Conservation (phyloP, 1,140 invertebrate species). For the Subanguina moxae region DNA sequence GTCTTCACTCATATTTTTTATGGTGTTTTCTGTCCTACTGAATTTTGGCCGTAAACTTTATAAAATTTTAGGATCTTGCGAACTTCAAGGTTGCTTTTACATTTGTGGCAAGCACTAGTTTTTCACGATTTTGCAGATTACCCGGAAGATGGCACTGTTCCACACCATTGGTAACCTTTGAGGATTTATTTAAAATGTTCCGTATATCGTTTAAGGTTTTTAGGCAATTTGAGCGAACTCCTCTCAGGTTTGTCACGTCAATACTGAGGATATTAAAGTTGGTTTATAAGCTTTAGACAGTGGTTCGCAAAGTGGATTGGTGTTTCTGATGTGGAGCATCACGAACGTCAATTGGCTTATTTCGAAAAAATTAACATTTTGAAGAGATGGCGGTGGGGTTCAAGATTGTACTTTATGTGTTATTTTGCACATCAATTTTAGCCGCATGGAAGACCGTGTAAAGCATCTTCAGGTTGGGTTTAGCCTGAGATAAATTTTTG, state of each 20-base stretch:
- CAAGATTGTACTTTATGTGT: too few relatives aligned
- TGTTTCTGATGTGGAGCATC: slow-evolving; percentile 46
- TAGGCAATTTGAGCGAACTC: slow-evolving; percentile 55
- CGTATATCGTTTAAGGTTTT: too few relatives aligned
- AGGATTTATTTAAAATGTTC: too few relatives aligned
- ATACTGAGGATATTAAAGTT: too few relatives aligned
- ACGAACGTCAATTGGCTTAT: slow-evolving; percentile 45
- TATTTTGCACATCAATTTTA: too few relatives aligned
- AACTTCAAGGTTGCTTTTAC: not conserved
- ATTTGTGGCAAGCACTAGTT: slow-evolving; percentile 26
- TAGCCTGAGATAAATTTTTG: too few relatives aligned
- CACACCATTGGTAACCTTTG: slow-evolving; percentile 42
- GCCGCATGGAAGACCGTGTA: too few relatives aligned
- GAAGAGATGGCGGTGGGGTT: not conserved
- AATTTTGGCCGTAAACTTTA: not conserved
- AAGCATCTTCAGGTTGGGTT: too few relatives aligned
- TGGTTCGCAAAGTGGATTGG: slow-evolving; percentile 17
- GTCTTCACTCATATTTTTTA: not conserved
- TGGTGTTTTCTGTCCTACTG: not conserved
- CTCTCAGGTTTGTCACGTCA: slow-evolving; percentile 21
- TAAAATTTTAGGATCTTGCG: too few relatives aligned
- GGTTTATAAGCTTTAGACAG: slow-evolving; percentile 30
- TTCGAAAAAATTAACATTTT: slow-evolving; percentile 34
- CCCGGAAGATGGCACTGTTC: slow-evolving; percentile 49
- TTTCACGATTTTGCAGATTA: slow-evolving; percentile 55